Evolutionary conservation across 2,113 vertebrate genomes (phyloP), one percentile per base, ranked within the genome.

Genomic region (Acrocephalus kingi): DNA sequence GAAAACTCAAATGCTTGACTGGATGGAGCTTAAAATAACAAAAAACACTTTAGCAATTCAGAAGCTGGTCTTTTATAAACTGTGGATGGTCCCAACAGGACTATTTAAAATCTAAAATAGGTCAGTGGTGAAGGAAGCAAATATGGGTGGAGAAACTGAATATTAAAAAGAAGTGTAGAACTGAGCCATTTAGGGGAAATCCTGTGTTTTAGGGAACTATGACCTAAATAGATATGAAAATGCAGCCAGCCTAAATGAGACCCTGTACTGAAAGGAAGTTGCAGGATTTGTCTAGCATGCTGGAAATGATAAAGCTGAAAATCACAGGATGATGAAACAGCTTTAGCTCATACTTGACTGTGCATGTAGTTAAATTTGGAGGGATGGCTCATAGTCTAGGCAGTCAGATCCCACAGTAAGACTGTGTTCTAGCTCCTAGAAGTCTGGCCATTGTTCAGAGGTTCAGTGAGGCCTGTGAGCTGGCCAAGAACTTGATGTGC

Each of bases 301-400:
- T 95, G 85, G 89, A 94, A 90, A 92, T 81, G 52, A 93, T 88
- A 90, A 64, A 91, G 55, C 48, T 84, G 80, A 77, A 69, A 93
- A 91, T 76, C 82, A 59, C 76, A 82, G 94, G 75, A 84, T 93
- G 92, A 87, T 95, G 84, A 95, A 94, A 85, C 67, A 64, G 56
- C 78, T 90, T 83, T 94, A 90, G 79, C 91, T 95, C 92, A 85
- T 43, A 9, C 87, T 83, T 91, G 59, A 79, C 76, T 90, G 33
- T 89, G 92, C 72, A 59, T 94, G 95, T 71, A 93, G 95, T 94
- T 96, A 96, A 96, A 96, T 96, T 94, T 92, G 91, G 96, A 97
- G 94, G 39, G 45, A 93, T 92, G 90, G 86, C 94, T 96, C 96
- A 97, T 94, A 96, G 95, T 96, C 97, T 97, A 91, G 85, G 94